These are phyloP conservation scores for Operophtera brumata DNA, from an alignment of 2,888 invertebrate genomes.

Conservation along the genomic window DNA sequence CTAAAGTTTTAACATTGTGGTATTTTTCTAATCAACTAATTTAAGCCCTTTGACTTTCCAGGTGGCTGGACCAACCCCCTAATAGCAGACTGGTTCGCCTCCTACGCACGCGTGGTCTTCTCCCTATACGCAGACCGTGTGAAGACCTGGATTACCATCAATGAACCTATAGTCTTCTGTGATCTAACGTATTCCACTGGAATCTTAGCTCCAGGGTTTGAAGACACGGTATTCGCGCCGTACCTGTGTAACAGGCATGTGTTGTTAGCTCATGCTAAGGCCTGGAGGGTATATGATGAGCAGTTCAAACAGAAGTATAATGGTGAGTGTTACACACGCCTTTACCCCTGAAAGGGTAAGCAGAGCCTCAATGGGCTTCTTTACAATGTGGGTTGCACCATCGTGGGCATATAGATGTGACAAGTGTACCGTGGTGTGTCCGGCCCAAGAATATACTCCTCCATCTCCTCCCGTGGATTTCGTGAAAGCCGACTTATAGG, in stretches of 20 bases:
- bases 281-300: conserved; percentile 77
- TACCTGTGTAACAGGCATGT: conserved; percentile 74
- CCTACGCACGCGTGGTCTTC: conserved; percentile 38
- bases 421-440: background rate
- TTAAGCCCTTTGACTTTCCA: conserved; percentile 5
- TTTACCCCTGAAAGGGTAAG: too few relatives aligned
- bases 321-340: conserved; percentile 31
- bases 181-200: conserved; percentile 20
- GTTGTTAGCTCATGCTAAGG: conserved; percentile 83
- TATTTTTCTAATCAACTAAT: background rate
- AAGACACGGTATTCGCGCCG: conserved; percentile 15
- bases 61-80: conserved; percentile 43
- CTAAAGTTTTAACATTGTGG: too few relatives aligned
- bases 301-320: conserved; percentile 59
- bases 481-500: background rate
- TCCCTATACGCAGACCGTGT: conserved; percentile 39
- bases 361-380: too few relatives aligned
- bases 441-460: background rate
- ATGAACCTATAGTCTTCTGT: conserved; percentile 77
- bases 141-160: conserved; percentile 41
- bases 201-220: conserved; percentile 23
- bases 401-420: too few relatives aligned
- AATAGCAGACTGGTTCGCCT: conserved; percentile 37
- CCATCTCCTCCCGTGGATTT: background rate
- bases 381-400: too few relatives aligned